Conservation (phyloP, 1,140 invertebrate genomes). For the Lordiphosa clarofinis region DNA sequence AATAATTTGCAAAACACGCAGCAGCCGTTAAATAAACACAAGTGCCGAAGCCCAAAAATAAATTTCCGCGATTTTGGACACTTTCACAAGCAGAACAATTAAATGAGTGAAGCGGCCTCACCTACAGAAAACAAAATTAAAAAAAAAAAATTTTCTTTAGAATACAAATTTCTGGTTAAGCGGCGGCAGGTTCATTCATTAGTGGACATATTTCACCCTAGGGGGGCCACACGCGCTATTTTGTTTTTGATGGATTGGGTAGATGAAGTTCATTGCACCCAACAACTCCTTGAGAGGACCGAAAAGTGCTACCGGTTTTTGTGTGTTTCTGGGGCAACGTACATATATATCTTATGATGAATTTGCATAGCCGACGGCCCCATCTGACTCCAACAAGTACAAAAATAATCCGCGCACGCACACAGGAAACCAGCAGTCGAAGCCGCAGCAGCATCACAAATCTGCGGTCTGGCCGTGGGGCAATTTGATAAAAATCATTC, state of each 20-base stretch:
- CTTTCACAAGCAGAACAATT: conserved; percentile 32
- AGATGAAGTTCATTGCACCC: conserved; percentile 54
- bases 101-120: conserved; percentile 3
- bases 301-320: conserved; percentile 64
- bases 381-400: conserved; percentile 19
- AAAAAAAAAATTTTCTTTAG: conserved; percentile 9
- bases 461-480: conserved; percentile 46
- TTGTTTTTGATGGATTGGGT: conserved; percentile 30
- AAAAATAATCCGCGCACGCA: conserved; percentile 17
- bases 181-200: conserved; percentile 45
- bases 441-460: conserved; percentile 45
- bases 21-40: conserved; percentile 28
- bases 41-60: conserved; percentile 19
- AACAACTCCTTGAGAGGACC: conserved; percentile 15
- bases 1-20: conserved; percentile 17
- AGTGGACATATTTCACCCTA: conserved; percentile 32
- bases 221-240: conserved; percentile 47
- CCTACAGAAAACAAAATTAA: background rate
- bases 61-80: conserved; percentile 20
- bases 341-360: conserved; percentile 35
- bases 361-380: conserved; percentile 58
- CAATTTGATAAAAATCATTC: conserved; percentile 60
- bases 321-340: conserved; percentile 62
- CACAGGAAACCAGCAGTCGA: conserved; percentile 27
- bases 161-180: conserved; percentile 46